A percentile compares a stretch with the other conserved stretches of the same genome.
These are phyloP conservation scores for Cladopsammia gracilis DNA, from an alignment of 64 coral and sea anemone genomes.

Conservation along the genomic window DNA sequence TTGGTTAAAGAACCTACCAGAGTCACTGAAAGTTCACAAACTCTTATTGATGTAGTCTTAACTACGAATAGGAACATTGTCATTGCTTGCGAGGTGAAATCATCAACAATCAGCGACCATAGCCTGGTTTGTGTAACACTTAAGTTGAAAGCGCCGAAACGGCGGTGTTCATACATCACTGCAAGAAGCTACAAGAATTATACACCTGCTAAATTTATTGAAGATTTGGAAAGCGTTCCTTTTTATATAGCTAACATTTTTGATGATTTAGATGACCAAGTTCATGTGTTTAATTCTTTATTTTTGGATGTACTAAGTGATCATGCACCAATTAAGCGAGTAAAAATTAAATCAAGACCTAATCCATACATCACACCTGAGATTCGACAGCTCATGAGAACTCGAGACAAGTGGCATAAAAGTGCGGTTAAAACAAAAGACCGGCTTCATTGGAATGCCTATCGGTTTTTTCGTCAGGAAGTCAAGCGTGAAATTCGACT, in stretches of 20 bases:
- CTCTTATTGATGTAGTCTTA: slow-evolving; percentile 22
- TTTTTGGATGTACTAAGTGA: slow-evolving; percentile 10
- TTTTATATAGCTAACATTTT: slow-evolving; percentile 40
- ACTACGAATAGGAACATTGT: slow-evolving; percentile 53
- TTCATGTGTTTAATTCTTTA: slow-evolving; percentile 5
- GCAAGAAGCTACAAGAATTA: slow-evolving; percentile 65
- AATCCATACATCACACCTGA: slow-evolving; percentile 52
- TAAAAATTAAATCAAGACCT: slow-evolving; percentile 37
- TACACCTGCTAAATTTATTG: slow-evolving; percentile 9
- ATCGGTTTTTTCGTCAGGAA: slow-evolving; percentile 82
- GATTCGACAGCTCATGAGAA: slow-evolving; percentile 70
- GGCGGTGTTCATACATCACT: slow-evolving; percentile 12
- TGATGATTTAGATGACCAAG: slow-evolving; percentile 8
- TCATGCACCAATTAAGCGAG: slow-evolving; percentile 20
- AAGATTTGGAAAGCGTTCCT: slow-evolving; percentile 31
- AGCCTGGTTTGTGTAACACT: slow-evolving; percentile 30
- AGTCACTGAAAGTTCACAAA: slow-evolving; percentile 11
- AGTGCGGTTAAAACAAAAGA: slow-evolving; percentile 69
- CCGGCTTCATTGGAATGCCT: slow-evolving; percentile 74
- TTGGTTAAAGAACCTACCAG: slow-evolving; percentile 33
- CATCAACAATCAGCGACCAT: slow-evolving; percentile 63
- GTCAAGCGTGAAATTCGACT: slow-evolving; percentile 71
- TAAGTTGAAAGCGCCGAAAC: slow-evolving; percentile 47
- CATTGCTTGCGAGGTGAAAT: neutral
- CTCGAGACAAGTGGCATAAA: slow-evolving; percentile 69